Evolutionary conservation across 2,888 invertebrate species (phyloP), one percentile per base, ranked within the genome.

Genomic region (Brenthis hecate): DNA sequence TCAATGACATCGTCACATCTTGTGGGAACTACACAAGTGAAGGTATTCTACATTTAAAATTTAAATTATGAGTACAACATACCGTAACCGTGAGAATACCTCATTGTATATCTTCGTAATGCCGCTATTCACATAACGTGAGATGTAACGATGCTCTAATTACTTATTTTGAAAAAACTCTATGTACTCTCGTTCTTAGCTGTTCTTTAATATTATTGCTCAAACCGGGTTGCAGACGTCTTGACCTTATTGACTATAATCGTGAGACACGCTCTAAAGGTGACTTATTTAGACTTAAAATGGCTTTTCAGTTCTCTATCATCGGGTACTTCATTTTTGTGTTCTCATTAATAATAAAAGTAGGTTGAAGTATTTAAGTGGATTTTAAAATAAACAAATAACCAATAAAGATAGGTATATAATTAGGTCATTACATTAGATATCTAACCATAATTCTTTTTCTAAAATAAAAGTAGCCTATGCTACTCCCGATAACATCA

Each of bases 71-170:
- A 68, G 65, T 65, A 68, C 58, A 61, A 67, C 62, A 69, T 60
- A 66, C 62, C 23, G 55, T 68, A 32, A 66, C 67, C 72, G 73
- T 73, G 73, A 65, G 73, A 74, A 61, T 14, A 50, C 56, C 56
- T 50, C 70, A n/a, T 58, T 56, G 54, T 57, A 48, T 61, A 64
- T 67, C 51, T 62, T 61, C 47, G 19, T 43, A 51, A 48, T 51
- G 60, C 66, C 68, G 72, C 60, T 68, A 65, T 72, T 65, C 60
- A 54, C 28, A 57, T 51, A 51, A 53, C 53, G 62, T 53, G 48
- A 63, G 53, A 66, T 64, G 66, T 61, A 65, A 69, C 55, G 66
- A 32, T 51, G 63, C 65, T 69, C 53, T 61, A 56, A 65, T 66
- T 72, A 67, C 58, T 62, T 55, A 58, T 63, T 32, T 19, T 50